Conservation (phyloP, 2,113 vertebrate genomes). For the Notiomystis cincta region DNA sequence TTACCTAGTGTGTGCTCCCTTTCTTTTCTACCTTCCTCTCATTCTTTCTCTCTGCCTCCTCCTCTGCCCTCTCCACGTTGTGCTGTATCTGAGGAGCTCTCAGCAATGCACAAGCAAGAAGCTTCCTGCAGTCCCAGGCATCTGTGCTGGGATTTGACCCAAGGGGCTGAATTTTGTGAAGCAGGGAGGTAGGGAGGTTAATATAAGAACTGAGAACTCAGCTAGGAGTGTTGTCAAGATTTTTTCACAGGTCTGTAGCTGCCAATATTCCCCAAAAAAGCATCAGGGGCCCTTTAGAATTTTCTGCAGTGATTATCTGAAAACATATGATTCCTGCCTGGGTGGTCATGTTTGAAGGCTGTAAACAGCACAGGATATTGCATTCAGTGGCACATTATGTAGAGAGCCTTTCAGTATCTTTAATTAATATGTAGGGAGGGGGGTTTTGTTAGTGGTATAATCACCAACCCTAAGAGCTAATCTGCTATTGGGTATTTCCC, state of each 20-base stretch:
- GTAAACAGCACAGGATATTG: neutral
- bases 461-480: neutral
- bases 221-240: accelerated
- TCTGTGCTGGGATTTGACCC: neutral
- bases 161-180: neutral
- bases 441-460: neutral
- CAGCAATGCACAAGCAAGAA: neutral
- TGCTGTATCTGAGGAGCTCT: neutral
- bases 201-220: neutral
- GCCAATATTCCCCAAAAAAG: neutral
- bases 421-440: neutral
- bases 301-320: neutral
- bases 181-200: neutral
- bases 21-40: neutral
- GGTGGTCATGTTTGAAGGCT: neutral
- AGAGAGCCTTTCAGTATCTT: neutral
- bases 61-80: neutral
- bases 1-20: neutral
- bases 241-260: neutral
- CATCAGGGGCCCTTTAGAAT: neutral
- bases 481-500: neutral
- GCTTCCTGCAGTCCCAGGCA: neutral
- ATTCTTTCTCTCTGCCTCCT: neutral
- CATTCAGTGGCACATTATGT: no score
- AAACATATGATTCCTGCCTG: neutral